These are phyloP conservation scores for Amia ocellicauda DNA, from an alignment of 2,113 vertebrate species.

Conservation along the genomic window DNA sequence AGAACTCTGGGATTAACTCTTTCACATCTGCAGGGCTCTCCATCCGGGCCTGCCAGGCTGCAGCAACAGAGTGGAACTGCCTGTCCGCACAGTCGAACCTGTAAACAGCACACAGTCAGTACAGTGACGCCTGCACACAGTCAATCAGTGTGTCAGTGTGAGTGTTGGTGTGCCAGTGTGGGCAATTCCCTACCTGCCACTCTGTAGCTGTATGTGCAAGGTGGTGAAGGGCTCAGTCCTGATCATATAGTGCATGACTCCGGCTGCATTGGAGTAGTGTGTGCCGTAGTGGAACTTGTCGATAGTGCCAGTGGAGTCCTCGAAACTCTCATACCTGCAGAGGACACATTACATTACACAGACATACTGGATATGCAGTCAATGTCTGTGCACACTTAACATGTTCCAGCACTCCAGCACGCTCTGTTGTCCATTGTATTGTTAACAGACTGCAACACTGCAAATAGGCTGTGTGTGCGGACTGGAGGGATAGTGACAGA, in stretches of 20 bases:
- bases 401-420: not conserved
- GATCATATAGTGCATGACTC: constrained; percentile 99
- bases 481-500: no score
- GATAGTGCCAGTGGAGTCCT: constrained; percentile 86
- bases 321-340: constrained; percentile 91
- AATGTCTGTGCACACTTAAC: not conserved
- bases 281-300: constrained; percentile 98
- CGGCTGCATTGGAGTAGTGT: constrained; percentile 96
- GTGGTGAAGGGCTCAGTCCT: constrained; percentile 93
- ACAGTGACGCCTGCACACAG: not conserved
- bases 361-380: not conserved
- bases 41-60: constrained; percentile 93
- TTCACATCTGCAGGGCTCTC: constrained; percentile 95
- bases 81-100: constrained; percentile 96
- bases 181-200: constrained; percentile 72
- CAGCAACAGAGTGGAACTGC: constrained; percentile 92
- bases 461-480: no score
- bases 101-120: constrained; percentile 3
- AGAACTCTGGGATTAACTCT: constrained; percentile 96
- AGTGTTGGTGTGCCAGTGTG: not conserved
- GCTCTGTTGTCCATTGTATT: no score
- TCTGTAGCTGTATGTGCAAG: constrained; percentile 95
- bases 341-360: constrained; percentile 1
- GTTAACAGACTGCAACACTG: no score
- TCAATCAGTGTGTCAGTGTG: not conserved